Conservation (phyloP, 1,140 invertebrate species). For the Pachypeltis micranthus region DNA sequence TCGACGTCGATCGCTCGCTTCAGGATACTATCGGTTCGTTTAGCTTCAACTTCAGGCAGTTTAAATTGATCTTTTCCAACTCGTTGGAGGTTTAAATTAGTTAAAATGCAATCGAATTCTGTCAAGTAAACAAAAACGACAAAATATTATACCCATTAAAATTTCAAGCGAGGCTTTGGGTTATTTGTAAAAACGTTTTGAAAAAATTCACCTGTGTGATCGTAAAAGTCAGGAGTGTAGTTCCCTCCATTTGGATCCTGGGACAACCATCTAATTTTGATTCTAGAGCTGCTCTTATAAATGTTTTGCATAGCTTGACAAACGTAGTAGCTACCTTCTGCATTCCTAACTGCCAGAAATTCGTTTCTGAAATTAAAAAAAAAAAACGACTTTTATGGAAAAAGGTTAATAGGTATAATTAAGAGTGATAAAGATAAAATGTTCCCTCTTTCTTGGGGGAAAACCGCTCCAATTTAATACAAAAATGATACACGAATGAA, state of each 20-base stretch:
- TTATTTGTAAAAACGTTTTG: too few species aligned
- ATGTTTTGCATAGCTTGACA: constrained; percentile 86
- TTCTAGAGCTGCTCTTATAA: constrained; percentile 65
- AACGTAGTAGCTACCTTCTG: constrained; percentile 76
- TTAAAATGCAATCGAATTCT: constrained; percentile 83
- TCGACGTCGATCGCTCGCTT: constrained; percentile 73
- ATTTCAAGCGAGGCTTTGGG: too few species aligned
- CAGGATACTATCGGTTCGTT: constrained; percentile 70
- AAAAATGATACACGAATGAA: too few species aligned
- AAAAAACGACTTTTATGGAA: too few species aligned
- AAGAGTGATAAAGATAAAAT: too few species aligned
- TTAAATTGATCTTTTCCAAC: constrained; percentile 58
- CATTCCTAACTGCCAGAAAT: constrained; percentile 80
- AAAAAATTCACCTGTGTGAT: constrained; percentile 54
- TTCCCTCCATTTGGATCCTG: constrained; percentile 46
- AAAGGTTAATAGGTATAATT: too few species aligned
- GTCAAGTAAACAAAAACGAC: constrained; percentile 31
- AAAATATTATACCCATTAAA: too few species aligned
- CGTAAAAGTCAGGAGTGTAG: constrained; percentile 83
- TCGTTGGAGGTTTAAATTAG: constrained; percentile 65
- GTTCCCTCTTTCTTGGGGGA: too few species aligned
- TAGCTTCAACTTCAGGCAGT: constrained; percentile 56
- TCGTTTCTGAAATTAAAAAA: constrained; percentile 51
- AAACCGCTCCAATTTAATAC: too few species aligned
- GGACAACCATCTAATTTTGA: constrained; percentile 80